phyloP scores from a whole-genome alignment of 2,797 vertebrate genomes.

The Lutjanus campechanus region DNA sequence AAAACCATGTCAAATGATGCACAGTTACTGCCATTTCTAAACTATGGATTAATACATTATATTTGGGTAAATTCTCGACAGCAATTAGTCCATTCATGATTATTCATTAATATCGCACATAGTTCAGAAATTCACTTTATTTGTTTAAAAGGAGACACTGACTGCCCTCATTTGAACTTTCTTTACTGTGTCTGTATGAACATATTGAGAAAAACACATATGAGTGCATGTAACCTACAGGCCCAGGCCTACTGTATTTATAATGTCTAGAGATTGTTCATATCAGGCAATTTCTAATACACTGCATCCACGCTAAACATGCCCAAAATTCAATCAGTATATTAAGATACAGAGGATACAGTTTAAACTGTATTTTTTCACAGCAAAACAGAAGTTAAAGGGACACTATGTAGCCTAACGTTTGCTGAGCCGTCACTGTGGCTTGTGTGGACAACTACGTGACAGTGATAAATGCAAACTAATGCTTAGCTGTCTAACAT shows the following conservation, averaged over 20 bases:
- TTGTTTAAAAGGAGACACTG: background rate
- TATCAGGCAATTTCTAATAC: background rate
- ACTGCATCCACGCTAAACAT: background rate
- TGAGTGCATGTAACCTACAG: background rate
- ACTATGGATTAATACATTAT: too few species aligned
- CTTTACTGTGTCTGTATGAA: background rate
- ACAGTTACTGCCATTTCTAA: too few species aligned
- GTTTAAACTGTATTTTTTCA: background rate
- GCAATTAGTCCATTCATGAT: too few species aligned
- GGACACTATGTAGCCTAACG: too few species aligned
- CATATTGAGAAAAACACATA: background rate
- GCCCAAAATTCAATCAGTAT: background rate
- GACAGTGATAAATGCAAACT: too few species aligned
- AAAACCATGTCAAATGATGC: too few species aligned
- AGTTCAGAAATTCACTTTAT: background rate
- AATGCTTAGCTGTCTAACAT: too few species aligned
- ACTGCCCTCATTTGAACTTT: background rate
- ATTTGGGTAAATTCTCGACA: too few species aligned
- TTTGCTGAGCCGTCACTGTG: too few species aligned
- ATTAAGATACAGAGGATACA: background rate
- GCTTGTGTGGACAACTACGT: too few species aligned
- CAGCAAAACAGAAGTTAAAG: background rate
- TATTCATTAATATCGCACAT: too few species aligned
- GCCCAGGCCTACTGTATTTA: background rate
- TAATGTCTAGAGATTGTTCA: background rate